phyloP scores from a whole-genome alignment of 1,140 invertebrate species.

The Lepidurus apus region DNA sequence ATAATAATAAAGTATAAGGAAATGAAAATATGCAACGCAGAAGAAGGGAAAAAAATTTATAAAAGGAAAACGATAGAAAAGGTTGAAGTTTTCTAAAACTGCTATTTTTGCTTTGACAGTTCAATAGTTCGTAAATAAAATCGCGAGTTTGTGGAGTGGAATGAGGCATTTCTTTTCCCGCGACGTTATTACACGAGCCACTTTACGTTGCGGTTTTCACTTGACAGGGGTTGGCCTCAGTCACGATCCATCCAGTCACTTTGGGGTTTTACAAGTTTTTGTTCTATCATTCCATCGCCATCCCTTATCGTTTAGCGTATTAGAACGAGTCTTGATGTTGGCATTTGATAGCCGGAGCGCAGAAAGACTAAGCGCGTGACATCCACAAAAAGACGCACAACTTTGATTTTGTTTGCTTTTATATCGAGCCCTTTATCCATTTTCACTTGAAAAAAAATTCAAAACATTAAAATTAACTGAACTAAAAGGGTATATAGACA shows the following conservation, averaged over 20 bases:
- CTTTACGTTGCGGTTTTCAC: background rate
- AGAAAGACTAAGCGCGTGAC: background rate
- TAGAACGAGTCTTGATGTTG: background rate
- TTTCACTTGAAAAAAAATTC: no score
- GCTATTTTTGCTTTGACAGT: background rate
- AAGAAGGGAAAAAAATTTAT: background rate
- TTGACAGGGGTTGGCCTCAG: background rate
- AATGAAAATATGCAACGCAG: background rate
- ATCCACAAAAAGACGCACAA: background rate
- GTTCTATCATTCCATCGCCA: no score
- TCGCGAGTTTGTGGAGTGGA: background rate
- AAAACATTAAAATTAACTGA: no score
- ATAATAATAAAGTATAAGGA: background rate
- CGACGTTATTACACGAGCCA: background rate
- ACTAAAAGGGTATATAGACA: no score
- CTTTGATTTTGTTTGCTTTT: background rate
- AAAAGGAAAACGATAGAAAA: background rate
- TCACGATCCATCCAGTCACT: slow-evolving; percentile 2
- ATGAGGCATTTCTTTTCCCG: background rate
- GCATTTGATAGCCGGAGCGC: background rate
- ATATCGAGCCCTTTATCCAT: background rate
- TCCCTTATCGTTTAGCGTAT: background rate
- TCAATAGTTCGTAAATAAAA: background rate
- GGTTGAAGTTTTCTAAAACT: background rate
- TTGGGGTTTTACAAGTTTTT: slow-evolving; percentile 1